Evolutionary conservation across 2,797 vertebrate genomes (phyloP), one percentile per base, ranked within the genome.

Genomic region (Phrynocephalus forsythii): DNA sequence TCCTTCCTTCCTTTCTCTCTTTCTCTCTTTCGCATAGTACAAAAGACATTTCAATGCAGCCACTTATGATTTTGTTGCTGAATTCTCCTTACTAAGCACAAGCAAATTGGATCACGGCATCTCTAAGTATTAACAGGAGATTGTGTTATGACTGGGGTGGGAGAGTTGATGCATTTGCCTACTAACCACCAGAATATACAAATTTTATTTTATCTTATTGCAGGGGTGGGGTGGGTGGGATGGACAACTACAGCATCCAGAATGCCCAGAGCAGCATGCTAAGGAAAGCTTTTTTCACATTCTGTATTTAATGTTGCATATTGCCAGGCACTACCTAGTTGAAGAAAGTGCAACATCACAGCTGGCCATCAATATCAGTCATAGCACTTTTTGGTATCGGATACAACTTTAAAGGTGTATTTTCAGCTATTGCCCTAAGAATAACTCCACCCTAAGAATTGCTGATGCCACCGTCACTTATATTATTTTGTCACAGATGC

Each of bases 401-500:
- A 3, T 33, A 33, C 5, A 6, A 8, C 13, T 50, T 26, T 28
- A 60, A 20, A 30, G 16, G 16, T 71, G 5, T 38, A n/a, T 73
- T n/a, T 71, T 73, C 52, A 83, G 4, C 60, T 63, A 63, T 63
- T 60, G 20, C 20, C 11, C 30, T 86, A 56, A 33, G 33, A 33
- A 33, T 33, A 33, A 33, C 33, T 33, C 33, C 33, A 33, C 38
- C 30, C 67, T 52, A 52, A 56, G 52, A 56, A 63, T 20, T 4
- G 60, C 18, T 63, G 60, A 63, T 13, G 11, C 18, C 60, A 63
- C 83, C 28, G 33, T 79, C 11, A 81, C 16, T 16, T 22, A 10
- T 77, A 10, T 52, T 82, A 38, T 87, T 88, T 92, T 26, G 10
- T 90, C 38, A 56, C 93, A 99, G 98, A 94, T 98, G 91, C 94